phyloP scores from a whole-genome alignment of 2,888 invertebrate genomes.

The Drosophila macrospina region DNA sequence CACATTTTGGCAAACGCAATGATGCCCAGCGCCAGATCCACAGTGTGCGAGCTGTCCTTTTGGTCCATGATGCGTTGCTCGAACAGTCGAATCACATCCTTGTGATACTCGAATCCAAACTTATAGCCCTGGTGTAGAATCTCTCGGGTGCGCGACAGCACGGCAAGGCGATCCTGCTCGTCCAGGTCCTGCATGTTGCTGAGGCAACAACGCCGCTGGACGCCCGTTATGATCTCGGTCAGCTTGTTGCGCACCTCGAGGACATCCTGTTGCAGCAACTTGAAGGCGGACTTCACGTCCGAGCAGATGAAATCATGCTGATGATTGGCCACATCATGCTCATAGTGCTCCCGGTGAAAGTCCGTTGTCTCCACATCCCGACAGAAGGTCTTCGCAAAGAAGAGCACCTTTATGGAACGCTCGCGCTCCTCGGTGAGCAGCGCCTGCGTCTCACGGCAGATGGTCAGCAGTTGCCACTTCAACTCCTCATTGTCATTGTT shows the following conservation, averaged over 20 bases:
- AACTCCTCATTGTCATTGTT: slow-evolving; percentile 78
- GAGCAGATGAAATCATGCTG: slow-evolving; percentile 86
- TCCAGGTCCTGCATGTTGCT: slow-evolving; percentile 81
- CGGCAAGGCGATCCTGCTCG: slow-evolving; percentile 83
- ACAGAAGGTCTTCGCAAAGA: slow-evolving; percentile 92
- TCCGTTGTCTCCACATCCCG: slow-evolving; percentile 88
- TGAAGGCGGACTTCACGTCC: slow-evolving; percentile 88
- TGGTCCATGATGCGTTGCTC: slow-evolving; percentile 85
- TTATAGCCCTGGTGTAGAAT: slow-evolving; percentile 94
- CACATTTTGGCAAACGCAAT: slow-evolving; percentile 92
- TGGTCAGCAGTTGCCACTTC: slow-evolving; percentile 85
- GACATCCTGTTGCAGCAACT: slow-evolving; percentile 86
- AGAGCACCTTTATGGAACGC: slow-evolving; percentile 91
- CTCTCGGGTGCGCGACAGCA: slow-evolving; percentile 89
- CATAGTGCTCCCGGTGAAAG: slow-evolving; percentile 85
- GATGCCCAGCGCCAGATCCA: slow-evolving; percentile 87
- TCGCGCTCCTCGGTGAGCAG: slow-evolving; percentile 92
- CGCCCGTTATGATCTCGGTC: slow-evolving; percentile 83
- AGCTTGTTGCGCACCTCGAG: slow-evolving; percentile 85
- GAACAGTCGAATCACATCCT: slow-evolving; percentile 87
- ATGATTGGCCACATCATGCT: slow-evolving; percentile 81
- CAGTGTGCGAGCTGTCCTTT: slow-evolving; percentile 83
- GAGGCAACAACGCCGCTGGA: slow-evolving; percentile 83
- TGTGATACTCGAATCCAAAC: slow-evolving; percentile 93
- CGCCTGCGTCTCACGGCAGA: slow-evolving; percentile 92